Conservation (phyloP, 2,113 vertebrate species). For the Apaloderma vittatum region DNA sequence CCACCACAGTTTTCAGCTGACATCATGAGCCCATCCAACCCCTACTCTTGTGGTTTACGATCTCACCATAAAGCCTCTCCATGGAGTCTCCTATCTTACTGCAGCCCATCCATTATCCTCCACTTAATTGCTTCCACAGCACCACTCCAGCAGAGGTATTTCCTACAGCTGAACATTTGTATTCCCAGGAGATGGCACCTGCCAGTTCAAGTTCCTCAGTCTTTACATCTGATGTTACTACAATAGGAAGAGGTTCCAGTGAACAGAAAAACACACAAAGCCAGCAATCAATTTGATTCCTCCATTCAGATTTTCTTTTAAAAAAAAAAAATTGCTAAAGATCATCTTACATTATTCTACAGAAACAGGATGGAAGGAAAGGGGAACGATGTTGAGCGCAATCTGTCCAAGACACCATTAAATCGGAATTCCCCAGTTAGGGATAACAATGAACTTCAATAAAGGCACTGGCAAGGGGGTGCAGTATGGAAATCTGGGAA, state of each 20-base stretch:
- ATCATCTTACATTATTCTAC: not conserved
- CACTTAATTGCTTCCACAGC: not conserved
- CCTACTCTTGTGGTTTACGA: not conserved
- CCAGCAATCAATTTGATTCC: not conserved
- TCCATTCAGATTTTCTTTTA: not conserved
- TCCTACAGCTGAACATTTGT: constrained; percentile 8
- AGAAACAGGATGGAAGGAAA: not conserved
- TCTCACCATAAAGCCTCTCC: not conserved
- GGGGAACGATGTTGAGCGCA: not conserved
- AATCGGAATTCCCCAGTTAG: not conserved
- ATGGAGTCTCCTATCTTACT: not conserved
- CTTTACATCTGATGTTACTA: constrained; percentile 21
- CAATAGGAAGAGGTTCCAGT: not conserved
- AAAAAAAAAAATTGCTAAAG: not conserved
- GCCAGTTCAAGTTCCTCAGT: not conserved
- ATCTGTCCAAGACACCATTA: not conserved
- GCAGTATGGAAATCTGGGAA: not conserved
- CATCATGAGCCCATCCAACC: not conserved
- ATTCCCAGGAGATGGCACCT: constrained; percentile 16
- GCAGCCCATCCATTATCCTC: not conserved
- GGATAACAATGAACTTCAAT: not conserved
- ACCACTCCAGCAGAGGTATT: not conserved
- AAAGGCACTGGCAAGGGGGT: not conserved
- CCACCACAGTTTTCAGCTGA: not conserved
- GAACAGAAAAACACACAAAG: not conserved